Evolutionary conservation across 2,797 vertebrate genomes (phyloP), one percentile per base, ranked within the genome.

Genomic region (Mormyrus hasselquistii): DNA sequence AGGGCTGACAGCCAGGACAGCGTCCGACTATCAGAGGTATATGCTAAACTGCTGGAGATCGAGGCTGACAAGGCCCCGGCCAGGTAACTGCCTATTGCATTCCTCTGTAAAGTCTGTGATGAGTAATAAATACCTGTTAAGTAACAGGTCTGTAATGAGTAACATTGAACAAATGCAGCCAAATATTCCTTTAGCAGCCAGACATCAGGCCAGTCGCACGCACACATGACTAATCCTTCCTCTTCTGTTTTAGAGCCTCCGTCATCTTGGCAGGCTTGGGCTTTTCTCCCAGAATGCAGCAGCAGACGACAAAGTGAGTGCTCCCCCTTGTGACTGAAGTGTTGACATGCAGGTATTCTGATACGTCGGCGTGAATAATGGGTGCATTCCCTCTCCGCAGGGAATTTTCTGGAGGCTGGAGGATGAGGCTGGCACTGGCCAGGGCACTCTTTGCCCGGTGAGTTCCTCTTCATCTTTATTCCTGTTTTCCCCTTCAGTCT

Each of bases 341-440:
- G 82, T 16, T 29, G 44, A 7, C 1, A 47, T 14, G 44, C n/a
- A 6, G 49, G 47, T 50, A 25, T 49, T 50, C 6, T 8, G 49
- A 5, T 2, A 34, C 1, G 12, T 2, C 1, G 4, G 1, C 9
- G 29, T 59, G 14, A 38, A 10, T 69, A 69, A 22, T 9, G 57
- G 22, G n/a, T 25, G 22, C 19, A 4, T 41, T 44, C 94, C 62
- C 94, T 22, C 92, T 73, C 53, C 89, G 87, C 92, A 99, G 98
- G 96, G 98, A 99, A 94, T 99, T 99, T 90, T 99, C 98, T 0
- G 98, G 98, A 92, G 98, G 98, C 22, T 99, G 98, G 98, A 97
- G 98, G 91, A 99, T 99, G 98, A 97, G 98, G 91, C 91, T 99
- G 93, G 98, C 98, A 1, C 94, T 99, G 91, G 98, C 98, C 88